A percentile compares a stretch with the other conserved stretches of the same genome.
Evolutionary conservation across 2,797 vertebrate species (phyloP).

Genomic region (Pseudochaenichthys georgianus): DNA sequence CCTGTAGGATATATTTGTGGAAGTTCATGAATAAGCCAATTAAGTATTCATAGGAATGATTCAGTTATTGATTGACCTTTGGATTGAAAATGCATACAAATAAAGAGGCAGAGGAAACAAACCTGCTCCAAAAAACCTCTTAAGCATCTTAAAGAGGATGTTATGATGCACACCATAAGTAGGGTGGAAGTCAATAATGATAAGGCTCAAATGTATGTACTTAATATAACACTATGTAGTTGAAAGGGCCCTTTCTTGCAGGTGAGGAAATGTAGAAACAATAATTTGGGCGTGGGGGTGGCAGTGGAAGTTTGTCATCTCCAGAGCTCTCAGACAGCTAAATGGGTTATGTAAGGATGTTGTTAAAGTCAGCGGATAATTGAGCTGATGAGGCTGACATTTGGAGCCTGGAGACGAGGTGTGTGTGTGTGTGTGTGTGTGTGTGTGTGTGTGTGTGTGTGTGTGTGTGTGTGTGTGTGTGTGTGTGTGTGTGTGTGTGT

Average conservation of each 20-base stretch:
- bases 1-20: conserved; percentile 52
- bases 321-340: conserved; percentile 29
- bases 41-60: conserved; percentile 62
- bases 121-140: not conserved
- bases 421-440: too few relatives aligned
- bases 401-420: conserved; percentile 67
- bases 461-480: conserved; percentile 21
- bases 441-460: conserved; percentile 25
- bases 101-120: conserved; percentile 13
- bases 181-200: conserved; percentile 7
- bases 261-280: conserved; percentile 36
- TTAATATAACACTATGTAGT: conserved; percentile 25
- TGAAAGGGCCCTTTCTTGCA: conserved; percentile 17
- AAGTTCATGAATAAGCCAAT: conserved; percentile 68
- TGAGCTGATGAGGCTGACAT: conserved; percentile 76
- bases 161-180: conserved; percentile 1
- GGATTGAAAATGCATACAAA: conserved; percentile 29
- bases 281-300: conserved; percentile 26
- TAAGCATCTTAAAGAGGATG: conserved; percentile 18
- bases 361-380: conserved; percentile 68
- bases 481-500: conserved; percentile 18
- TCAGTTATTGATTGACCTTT: conserved; percentile 66
- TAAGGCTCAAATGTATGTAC: conserved; percentile 24
- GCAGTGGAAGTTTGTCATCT: conserved; percentile 37
- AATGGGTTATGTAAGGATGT: conserved; percentile 60